A percentile compares a stretch with the other conserved stretches of the same genome.
Conservation (phyloP, 2,113 vertebrate genomes). For the Hemibagrus wyckioides region DNA sequence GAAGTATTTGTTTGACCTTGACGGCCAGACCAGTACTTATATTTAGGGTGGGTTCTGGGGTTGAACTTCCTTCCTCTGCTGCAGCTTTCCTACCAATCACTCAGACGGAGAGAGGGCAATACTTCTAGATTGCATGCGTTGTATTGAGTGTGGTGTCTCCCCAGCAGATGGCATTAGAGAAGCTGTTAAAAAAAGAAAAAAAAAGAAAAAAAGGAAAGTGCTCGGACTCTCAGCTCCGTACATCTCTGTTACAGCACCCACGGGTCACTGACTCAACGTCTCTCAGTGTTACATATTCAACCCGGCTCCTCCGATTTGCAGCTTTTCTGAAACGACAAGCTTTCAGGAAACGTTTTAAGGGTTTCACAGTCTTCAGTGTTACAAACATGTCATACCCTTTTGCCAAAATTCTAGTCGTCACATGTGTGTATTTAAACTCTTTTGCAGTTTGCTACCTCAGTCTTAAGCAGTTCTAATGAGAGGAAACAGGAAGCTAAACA, state of each 20-base stretch:
- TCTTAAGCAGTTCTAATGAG: slow-evolving; percentile 47
- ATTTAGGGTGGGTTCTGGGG: slow-evolving; percentile 66
- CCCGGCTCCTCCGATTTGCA: slow-evolving; percentile 11
- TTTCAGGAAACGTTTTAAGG: slow-evolving; percentile 14
- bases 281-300: slow-evolving; percentile 16
- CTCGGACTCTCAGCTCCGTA: slow-evolving; percentile 33
- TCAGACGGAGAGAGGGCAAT: slow-evolving; percentile 40
- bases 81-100: slow-evolving; percentile 55
- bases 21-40: slow-evolving; percentile 83
- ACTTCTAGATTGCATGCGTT: slow-evolving; percentile 28
- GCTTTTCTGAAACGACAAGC: slow-evolving; percentile 19
- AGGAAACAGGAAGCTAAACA: slow-evolving; percentile 44
- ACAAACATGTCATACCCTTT: slow-evolving; percentile 31
- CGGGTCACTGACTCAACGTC: slow-evolving; percentile 20
- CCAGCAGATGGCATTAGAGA: slow-evolving; percentile 51
- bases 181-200: slow-evolving; percentile 32
- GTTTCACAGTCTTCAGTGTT: slow-evolving; percentile 16
- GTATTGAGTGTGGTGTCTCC: slow-evolving; percentile 36
- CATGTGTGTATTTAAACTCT: slow-evolving; percentile 60
- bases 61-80: slow-evolving; percentile 86
- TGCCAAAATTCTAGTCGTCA: slow-evolving; percentile 38
- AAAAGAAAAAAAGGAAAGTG: slow-evolving; percentile 36
- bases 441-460: slow-evolving; percentile 61
- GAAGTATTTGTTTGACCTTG: slow-evolving; percentile 82
- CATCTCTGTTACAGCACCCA: slow-evolving; percentile 40